Evolutionary conservation across 2,113 vertebrate genomes (phyloP).

Genomic region (Australoheros scitulus): DNA sequence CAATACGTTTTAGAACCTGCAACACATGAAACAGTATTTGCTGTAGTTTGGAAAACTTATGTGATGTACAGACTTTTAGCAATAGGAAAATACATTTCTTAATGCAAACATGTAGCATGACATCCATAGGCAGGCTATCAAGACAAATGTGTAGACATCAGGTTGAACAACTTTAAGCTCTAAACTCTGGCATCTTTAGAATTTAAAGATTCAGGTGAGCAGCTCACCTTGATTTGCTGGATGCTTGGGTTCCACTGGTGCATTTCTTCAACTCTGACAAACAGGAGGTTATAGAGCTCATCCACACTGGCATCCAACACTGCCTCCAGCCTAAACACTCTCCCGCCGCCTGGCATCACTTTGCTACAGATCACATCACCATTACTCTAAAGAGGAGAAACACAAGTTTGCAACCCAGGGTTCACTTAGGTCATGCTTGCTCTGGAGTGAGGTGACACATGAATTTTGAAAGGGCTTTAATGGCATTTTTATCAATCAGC

Average conservation of each 20-base stretch:
- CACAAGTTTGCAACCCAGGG: too few species aligned
- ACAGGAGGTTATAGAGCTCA: slow-evolving; percentile 76
- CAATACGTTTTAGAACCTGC: slow-evolving; percentile 79
- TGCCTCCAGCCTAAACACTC: slow-evolving; percentile 81
- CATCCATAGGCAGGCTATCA: neutral
- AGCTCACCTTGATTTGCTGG: slow-evolving; percentile 75
- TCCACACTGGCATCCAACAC: slow-evolving; percentile 75
- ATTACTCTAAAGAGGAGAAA: slow-evolving; percentile 57
- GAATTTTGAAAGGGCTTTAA: neutral
- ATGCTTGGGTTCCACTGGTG: slow-evolving; percentile 83
- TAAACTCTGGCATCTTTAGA: neutral
- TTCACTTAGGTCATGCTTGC: neutral
- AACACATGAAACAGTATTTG: neutral
- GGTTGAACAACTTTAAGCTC: neutral
- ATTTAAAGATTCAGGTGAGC: neutral
- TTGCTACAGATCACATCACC: slow-evolving; percentile 79
- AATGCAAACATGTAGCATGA: neutral
- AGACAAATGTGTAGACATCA: neutral
- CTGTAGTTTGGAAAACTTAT: neutral
- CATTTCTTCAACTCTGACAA: slow-evolving; percentile 81
- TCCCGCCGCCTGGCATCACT: slow-evolving; percentile 65
- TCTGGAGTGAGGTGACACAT: neutral
- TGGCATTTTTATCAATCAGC: neutral
- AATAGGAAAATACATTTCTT: neutral
- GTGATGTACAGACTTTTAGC: neutral